These are phyloP conservation scores for Heliangelus exortis DNA, from an alignment of 2,797 vertebrate genomes.

Conservation along the genomic window DNA sequence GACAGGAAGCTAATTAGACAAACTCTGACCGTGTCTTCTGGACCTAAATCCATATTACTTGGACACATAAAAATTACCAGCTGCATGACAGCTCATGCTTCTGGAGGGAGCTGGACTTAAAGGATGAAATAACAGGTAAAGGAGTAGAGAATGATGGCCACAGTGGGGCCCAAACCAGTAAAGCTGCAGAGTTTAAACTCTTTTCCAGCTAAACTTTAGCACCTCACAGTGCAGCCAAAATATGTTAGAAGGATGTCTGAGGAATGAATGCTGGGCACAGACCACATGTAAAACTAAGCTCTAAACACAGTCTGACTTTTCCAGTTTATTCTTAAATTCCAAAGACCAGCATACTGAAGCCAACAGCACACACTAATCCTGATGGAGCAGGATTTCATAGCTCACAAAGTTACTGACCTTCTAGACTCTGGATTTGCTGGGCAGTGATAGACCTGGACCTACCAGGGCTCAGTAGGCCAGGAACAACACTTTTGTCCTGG, in stretches of 20 bases:
- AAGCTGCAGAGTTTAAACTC: constrained; percentile 1
- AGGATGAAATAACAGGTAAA: constrained; percentile 4
- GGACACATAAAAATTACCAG: constrained; percentile 39
- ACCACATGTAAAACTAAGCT: neutral
- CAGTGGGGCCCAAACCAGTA: neutral
- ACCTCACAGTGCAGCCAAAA: neutral
- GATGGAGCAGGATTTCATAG: neutral
- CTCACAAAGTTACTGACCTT: neutral
- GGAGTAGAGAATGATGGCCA: neutral
- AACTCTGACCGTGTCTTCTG: constrained; percentile 44
- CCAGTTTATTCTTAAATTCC: neutral
- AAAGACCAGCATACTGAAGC: neutral
- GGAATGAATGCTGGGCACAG: neutral
- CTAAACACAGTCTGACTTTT: neutral
- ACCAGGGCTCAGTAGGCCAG: neutral
- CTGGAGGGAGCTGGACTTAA: neutral
- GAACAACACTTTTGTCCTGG: neutral
- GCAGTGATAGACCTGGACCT: neutral
- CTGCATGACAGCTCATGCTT: neutral
- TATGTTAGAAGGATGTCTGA: neutral
- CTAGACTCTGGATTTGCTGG: neutral
- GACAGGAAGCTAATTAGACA: constrained; percentile 71
- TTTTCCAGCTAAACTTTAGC: constrained; percentile 19
- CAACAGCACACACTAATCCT: neutral
- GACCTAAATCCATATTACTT: constrained; percentile 35